Evolutionary conservation across 2,797 vertebrate species (phyloP).

Genomic region (Pterois miles): DNA sequence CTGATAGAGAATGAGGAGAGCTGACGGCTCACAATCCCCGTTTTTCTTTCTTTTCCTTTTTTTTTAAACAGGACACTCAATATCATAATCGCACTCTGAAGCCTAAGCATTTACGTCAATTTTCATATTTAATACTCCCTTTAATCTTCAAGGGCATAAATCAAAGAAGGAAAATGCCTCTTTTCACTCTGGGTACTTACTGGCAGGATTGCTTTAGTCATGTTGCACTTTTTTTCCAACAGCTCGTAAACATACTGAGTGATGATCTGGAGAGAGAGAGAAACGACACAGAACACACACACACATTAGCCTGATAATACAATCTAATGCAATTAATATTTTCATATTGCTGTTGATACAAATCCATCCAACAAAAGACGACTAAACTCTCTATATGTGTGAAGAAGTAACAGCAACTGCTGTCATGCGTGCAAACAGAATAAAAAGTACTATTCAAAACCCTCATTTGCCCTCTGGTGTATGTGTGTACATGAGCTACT

Average conservation of each 20-base stretch:
- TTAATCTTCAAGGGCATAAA: constrained; percentile 77
- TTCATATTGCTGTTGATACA: constrained; percentile 52
- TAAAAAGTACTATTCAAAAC: constrained; percentile 59
- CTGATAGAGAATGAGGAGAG: constrained; percentile 52
- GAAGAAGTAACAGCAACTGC: constrained; percentile 57
- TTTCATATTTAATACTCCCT: constrained; percentile 75
- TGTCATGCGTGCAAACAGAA: constrained; percentile 62
- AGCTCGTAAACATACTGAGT: constrained; percentile 95
- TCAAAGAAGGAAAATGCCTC: constrained; percentile 66
- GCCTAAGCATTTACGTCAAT: constrained; percentile 72
- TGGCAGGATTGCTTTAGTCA: constrained; percentile 93
- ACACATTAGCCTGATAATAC: constrained; percentile 41
- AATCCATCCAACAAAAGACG: constrained; percentile 58
- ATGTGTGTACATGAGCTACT: constrained; percentile 60
- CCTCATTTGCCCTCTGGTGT: constrained; percentile 64
- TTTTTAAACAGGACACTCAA: constrained; percentile 69
- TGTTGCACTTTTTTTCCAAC: constrained; percentile 93
- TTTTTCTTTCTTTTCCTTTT: constrained; percentile 19
- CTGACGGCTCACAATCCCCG: constrained; percentile 59
- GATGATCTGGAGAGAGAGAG: constrained; percentile 87
- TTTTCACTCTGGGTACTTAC: constrained; percentile 86
- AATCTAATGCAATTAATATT: constrained; percentile 43
- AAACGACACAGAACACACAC: constrained; percentile 53
- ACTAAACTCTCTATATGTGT: constrained; percentile 45
- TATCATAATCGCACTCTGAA: constrained; percentile 69